phyloP scores from a whole-genome alignment of 1,140 invertebrate genomes.

The Wiebesia pumilae region DNA sequence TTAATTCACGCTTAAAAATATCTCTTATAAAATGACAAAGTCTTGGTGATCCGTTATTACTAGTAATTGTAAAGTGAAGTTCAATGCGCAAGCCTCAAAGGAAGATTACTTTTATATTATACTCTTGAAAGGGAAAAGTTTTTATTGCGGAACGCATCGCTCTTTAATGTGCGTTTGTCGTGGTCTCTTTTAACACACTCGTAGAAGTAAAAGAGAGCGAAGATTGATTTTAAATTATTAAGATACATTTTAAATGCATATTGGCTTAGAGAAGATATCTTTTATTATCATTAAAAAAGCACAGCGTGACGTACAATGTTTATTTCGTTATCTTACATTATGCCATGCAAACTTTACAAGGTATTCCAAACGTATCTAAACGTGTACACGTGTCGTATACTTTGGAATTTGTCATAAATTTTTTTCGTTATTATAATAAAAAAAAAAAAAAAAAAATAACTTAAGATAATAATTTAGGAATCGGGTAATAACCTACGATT shows the following conservation, averaged over 20 bases:
- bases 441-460: too few species aligned
- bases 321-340: neutral
- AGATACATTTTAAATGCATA: neutral
- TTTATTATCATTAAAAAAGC: neutral
- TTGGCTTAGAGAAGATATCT: neutral
- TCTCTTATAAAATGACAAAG: neutral
- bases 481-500: too few species aligned
- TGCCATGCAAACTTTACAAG: neutral
- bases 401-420: too few species aligned
- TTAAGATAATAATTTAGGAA: too few species aligned
- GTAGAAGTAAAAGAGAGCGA: neutral
- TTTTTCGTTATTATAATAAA: too few species aligned
- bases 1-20: too few species aligned
- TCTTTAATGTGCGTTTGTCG: slow-evolving; percentile 16
- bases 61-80: neutral
- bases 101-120: slow-evolving; percentile 6
- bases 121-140: neutral
- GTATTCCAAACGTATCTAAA: neutral
- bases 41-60: neutral
- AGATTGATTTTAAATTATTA: neutral
- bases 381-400: too few species aligned
- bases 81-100: neutral
- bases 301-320: neutral
- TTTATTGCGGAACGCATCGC: neutral
- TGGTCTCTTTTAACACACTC: slow-evolving; percentile 4